Evolutionary conservation across 2,888 invertebrate genomes (phyloP), one percentile per base, ranked within the genome.

Genomic region (Agrochola lychnidis): DNA sequence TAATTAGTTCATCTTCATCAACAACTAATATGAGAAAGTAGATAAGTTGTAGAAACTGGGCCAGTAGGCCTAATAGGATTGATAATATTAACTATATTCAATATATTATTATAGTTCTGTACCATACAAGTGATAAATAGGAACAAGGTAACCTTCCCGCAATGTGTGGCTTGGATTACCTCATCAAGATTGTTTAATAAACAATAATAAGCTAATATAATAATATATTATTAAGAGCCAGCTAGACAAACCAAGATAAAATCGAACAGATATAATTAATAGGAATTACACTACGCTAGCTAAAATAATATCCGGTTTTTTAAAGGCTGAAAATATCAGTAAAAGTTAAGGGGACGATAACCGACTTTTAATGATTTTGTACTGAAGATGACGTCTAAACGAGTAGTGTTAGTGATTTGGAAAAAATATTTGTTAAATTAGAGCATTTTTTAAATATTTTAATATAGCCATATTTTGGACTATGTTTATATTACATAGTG

Each of bases 131-230:
- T 68, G 30, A 57, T 45, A 30, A 30, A 30, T 30, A 30, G 30
- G 30, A 30, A 36, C 57, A 59, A 62, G 16, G 25, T 57, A 61
- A 74, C n/a, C 61, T 69, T 71, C 40, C 40, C 62, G 76, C 69
- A 75, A 79, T 67, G 40, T 57, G 30, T 57, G 30, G 59, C 61
- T 73, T 45, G 51, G 53, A 74, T 83, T 66, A 73, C 12, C 73
- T 71, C 68, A 72, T 81, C 48, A 42, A 68, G 56, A 70, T 76
- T 70, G 16, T 70, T 14, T 45, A n/a, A 61, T 61, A 70, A 83
- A 73, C 67, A 77, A 64, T 78, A 81, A 73, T 83, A 45, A 70
- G 73, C 45, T 45, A 22, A n/a, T 51, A 16, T 57, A 70, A 70
- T 70, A 14, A 69, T 30, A 61, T 72, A 63, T 79, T 61, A 72